Conservation (phyloP, 1,140 invertebrate species). For the Hermetia illucens region DNA sequence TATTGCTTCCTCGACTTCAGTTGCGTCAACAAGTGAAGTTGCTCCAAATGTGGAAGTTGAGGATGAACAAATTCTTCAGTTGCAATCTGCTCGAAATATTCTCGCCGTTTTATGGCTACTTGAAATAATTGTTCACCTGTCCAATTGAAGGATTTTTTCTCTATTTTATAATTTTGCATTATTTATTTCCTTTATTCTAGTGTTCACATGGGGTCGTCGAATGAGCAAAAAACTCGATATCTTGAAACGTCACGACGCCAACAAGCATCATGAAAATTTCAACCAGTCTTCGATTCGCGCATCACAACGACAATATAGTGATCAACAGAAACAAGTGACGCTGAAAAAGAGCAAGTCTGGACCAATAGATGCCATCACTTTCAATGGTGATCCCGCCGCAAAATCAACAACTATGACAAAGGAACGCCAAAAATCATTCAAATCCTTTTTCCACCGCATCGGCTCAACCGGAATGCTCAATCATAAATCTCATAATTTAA, state of each 20-base stretch:
- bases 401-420: slow-evolving; percentile 12
- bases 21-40: no score
- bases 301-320: slow-evolving; percentile 13
- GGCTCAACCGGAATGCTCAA: slow-evolving; percentile 62
- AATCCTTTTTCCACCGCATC: slow-evolving; percentile 57
- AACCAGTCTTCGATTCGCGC: slow-evolving; percentile 20
- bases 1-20: no score
- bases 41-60: no score
- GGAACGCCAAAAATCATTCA: slow-evolving; percentile 37
- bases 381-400: slow-evolving; percentile 4
- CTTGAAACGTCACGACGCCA: slow-evolving; percentile 46
- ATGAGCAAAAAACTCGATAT: slow-evolving; percentile 68
- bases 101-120: no score
- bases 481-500: slow-evolving; percentile 34
- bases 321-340: slow-evolving; percentile 8
- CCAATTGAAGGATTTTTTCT: no score
- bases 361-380: slow-evolving; percentile 21
- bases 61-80: no score
- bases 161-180: no score
- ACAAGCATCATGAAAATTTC: slow-evolving; percentile 22
- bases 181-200: slow-evolving; percentile 35
- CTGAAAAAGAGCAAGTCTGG: slow-evolving; percentile 27
- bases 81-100: no score
- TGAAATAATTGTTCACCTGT: no score
- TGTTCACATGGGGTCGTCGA: slow-evolving; percentile 61